A percentile compares a stretch with the other conserved stretches of the same genome.
These are phyloP conservation scores for Synanthedon formicaeformis DNA, from an alignment of 2,888 invertebrate genomes.

Conservation along the genomic window DNA sequence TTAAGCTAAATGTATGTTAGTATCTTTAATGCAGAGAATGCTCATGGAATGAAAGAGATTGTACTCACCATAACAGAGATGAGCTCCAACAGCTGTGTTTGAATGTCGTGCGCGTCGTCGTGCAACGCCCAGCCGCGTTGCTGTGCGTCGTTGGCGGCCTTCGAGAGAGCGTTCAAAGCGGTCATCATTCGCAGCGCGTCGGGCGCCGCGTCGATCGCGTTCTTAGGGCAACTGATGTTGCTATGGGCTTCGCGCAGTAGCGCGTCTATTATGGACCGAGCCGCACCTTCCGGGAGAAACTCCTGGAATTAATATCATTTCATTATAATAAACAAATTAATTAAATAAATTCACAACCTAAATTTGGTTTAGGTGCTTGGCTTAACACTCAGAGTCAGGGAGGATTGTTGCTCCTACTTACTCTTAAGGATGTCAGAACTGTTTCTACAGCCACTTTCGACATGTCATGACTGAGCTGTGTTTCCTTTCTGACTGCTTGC, in stretches of 20 bases:
- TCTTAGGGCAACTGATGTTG: conserved; percentile 65
- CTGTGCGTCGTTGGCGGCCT: conserved; percentile 94
- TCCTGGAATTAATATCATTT: conserved; percentile 25
- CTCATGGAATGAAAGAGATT: not conserved
- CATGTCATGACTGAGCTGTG: conserved; percentile 87
- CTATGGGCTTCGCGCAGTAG: conserved; percentile 57
- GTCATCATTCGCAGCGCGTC: conserved; percentile 86
- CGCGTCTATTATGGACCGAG: conserved; percentile 59
- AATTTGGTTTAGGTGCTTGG: no score
- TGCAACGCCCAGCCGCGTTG: conserved; percentile 96
- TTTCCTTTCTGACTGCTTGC: conserved; percentile 83
- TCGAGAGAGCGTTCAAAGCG: conserved; percentile 85
- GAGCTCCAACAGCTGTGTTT: conserved; percentile 84
- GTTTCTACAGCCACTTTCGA: conserved; percentile 87
- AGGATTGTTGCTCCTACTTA: conserved; percentile 16
- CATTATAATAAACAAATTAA: no score
- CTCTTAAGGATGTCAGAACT: conserved; percentile 71
- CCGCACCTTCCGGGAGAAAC: conserved; percentile 59
- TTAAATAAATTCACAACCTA: no score
- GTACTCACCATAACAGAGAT: conserved; percentile 81
- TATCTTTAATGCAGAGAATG: not conserved
- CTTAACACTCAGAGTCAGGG: no score
- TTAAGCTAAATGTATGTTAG: no score
- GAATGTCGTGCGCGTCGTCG: conserved; percentile 91
- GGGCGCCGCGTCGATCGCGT: conserved; percentile 83